Evolutionary conservation across 1,140 invertebrate species (phyloP).

Genomic region (Drosophila biarmipes): DNA sequence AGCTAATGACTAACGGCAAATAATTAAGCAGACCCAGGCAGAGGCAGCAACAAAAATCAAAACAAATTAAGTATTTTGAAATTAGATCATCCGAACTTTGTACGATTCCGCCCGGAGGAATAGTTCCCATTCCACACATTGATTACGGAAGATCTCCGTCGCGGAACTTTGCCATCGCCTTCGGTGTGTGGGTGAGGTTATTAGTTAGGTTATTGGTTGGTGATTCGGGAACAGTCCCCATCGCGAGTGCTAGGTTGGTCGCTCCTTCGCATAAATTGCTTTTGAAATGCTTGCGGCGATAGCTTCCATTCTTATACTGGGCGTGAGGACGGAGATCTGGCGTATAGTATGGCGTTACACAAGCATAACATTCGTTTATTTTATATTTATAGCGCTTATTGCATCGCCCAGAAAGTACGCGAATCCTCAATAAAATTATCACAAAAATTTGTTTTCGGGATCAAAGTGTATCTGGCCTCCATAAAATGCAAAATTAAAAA

Average conservation of each 20-base stretch:
- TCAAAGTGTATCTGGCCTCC: constrained; percentile 79
- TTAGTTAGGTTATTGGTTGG: constrained; percentile 23
- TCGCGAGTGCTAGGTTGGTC: constrained; percentile 4
- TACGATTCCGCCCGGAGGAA: constrained; percentile 41
- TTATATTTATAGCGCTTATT: constrained; percentile 80
- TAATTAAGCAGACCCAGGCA: constrained; percentile 19
- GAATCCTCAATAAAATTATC: constrained; percentile 75
- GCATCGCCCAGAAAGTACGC: constrained; percentile 61
- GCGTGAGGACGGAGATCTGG: constrained; percentile 9
- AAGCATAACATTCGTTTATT: constrained; percentile 62
- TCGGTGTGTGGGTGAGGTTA: constrained; percentile 43
- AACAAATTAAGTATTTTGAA: constrained; percentile 62
- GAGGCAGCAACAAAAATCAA: constrained; percentile 48
- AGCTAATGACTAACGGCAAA: constrained; percentile 67
- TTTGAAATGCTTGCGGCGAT: constrained; percentile 16
- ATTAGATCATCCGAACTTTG: constrained; percentile 64
- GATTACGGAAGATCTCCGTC: constrained; percentile 38
- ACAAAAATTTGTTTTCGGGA: constrained; percentile 73
- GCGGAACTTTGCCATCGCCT: constrained; percentile 17
- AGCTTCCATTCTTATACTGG: constrained; percentile 27
- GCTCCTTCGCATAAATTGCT: constrained; percentile 14
- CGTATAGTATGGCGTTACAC: constrained; percentile 53
- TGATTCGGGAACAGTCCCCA: constrained; percentile 21
- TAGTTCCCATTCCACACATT: constrained; percentile 41
- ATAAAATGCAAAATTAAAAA: constrained; percentile 62